phyloP scores from a whole-genome alignment of 1,140 invertebrate genomes.

The Lanistes nyassanus region DNA sequence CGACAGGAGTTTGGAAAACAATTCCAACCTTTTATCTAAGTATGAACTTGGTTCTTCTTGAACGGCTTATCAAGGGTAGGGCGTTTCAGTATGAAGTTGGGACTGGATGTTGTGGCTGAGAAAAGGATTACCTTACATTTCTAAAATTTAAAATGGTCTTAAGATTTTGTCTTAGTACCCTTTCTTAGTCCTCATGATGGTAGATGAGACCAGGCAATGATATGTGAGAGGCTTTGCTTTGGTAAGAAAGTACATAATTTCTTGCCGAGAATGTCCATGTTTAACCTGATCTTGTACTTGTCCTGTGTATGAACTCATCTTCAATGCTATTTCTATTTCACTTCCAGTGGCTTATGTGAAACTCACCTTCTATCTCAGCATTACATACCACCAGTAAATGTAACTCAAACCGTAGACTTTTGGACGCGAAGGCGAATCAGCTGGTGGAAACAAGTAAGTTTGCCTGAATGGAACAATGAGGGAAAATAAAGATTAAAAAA shows the following conservation, averaged over 20 bases:
- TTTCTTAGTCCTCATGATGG: no score
- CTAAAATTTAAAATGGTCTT: no score
- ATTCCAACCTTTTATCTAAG: constrained; percentile 22
- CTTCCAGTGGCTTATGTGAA: constrained; percentile 26
- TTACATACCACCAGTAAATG: constrained; percentile 27
- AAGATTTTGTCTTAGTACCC: no score
- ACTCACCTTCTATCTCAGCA: constrained; percentile 35
- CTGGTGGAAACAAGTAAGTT: constrained; percentile 53
- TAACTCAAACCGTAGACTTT: constrained; percentile 37
- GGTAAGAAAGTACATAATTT: neutral
- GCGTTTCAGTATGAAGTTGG: no score
- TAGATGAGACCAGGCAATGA: no score
- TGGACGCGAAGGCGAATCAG: constrained; percentile 41
- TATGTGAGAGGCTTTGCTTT: neutral
- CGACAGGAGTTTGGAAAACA: constrained; percentile 7
- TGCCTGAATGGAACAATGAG: no score
- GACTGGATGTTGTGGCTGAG: no score
- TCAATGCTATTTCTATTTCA: neutral
- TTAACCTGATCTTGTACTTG: neutral
- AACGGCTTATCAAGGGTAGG: neutral
- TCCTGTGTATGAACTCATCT: neutral
- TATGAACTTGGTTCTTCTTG: neutral
- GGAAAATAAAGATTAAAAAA: neutral
- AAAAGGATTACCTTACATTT: no score
- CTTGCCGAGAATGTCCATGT: neutral